These are phyloP conservation scores for Rhamphomyia laevipes DNA, from an alignment of 2,888 invertebrate genomes.

Conservation along the genomic window DNA sequence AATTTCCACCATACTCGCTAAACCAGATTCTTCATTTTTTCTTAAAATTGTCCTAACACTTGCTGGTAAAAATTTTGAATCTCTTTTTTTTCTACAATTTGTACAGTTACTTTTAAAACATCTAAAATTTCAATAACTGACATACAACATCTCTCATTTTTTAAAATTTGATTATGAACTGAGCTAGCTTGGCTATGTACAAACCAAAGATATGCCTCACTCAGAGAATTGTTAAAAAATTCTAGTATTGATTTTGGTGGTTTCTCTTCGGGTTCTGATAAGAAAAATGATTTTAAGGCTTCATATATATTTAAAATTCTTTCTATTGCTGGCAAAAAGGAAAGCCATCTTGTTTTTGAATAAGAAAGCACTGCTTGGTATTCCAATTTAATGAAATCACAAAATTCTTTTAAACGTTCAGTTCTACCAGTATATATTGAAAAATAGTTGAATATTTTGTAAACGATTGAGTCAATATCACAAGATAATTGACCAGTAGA, in stretches of 20 bases:
- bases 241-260: slow-evolving; percentile 1
- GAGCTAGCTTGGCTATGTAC: too few species aligned
- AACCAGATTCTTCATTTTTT: too few species aligned
- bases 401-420: slow-evolving; percentile 6
- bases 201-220: too few species aligned
- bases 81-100: too few species aligned
- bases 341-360: slow-evolving; percentile 8
- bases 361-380: slow-evolving; percentile 5
- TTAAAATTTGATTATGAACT: too few species aligned
- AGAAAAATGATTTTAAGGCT: slow-evolving; percentile 6
- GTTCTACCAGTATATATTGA: slow-evolving; percentile 5
- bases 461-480: slow-evolving; percentile 3
- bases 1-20: too few species aligned
- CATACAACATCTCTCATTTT: too few species aligned
- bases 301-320: slow-evolving; percentile 8
- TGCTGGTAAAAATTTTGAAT: too few species aligned
- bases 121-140: too few species aligned
- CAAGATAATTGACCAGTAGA: not conserved
- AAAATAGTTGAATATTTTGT: slow-evolving; percentile 5
- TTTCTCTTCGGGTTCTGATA: not conserved
- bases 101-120: too few species aligned
- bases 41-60: too few species aligned
- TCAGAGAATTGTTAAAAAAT: too few species aligned
- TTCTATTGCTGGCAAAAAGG: slow-evolving; percentile 6
- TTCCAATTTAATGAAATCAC: slow-evolving; percentile 5